Conservation (phyloP, 2,888 invertebrate genomes). For the Lapara coniferarum region DNA sequence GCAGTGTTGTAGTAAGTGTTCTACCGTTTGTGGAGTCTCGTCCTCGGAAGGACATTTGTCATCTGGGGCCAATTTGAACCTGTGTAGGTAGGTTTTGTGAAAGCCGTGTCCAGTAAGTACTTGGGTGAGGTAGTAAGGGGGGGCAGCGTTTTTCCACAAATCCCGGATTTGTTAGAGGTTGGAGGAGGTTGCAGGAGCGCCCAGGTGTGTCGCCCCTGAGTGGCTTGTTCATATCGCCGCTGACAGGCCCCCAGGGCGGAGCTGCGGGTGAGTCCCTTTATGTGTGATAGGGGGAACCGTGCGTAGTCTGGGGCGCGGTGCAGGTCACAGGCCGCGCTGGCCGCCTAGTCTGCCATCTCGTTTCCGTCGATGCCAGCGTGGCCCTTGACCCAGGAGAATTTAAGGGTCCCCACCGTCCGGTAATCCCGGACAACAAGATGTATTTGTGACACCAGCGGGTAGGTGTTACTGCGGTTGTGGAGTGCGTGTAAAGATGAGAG, state of each 20-base stretch:
- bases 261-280: neutral
- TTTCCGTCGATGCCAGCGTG: neutral
- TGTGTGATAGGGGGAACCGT: neutral
- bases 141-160: neutral
- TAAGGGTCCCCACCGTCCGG: no score
- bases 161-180: neutral
- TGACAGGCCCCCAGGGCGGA: neutral
- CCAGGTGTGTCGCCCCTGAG: neutral
- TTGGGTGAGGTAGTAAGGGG: neutral
- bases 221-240: neutral
- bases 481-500: no score
- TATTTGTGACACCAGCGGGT: no score
- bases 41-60: constrained; percentile 15
- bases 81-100: neutral
- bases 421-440: no score
- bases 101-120: constrained; percentile 19
- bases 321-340: neutral
- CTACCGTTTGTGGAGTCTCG: neutral
- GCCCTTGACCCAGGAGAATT: neutral
- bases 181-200: neutral
- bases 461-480: no score
- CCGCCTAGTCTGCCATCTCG: neutral
- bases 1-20: constrained; percentile 1
- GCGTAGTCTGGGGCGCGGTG: neutral
- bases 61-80: neutral